Evolutionary conservation across 1,140 invertebrate species (phyloP).

Genomic region (Trichonephila inaurata): DNA sequence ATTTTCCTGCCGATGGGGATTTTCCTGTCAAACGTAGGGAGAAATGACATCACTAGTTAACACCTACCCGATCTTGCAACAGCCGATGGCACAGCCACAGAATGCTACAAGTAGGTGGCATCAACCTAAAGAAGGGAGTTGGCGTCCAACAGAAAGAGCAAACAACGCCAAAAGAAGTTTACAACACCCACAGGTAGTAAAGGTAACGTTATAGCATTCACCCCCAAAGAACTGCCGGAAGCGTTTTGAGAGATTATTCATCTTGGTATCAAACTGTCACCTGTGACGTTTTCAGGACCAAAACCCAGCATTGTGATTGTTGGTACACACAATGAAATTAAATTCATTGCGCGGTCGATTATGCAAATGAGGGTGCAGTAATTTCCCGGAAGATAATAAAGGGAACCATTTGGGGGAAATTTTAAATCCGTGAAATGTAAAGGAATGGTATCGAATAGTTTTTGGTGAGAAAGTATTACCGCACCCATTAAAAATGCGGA

Average conservation of each 20-base stretch:
- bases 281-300: constrained; percentile 5
- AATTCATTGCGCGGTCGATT: background rate
- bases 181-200: background rate
- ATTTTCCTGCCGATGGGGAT: background rate
- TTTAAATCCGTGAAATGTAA: background rate
- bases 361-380: constrained; percentile 28
- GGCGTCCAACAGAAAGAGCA: constrained; percentile 39
- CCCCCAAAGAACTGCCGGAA: constrained; percentile 45
- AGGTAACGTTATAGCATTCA: background rate
- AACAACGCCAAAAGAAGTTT: constrained; percentile 4
- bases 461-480: background rate
- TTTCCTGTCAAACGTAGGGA: background rate
- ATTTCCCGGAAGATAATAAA: background rate
- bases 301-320: constrained; percentile 36
- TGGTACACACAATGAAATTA: background rate
- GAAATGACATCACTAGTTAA: background rate
- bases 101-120: constrained; percentile 25
- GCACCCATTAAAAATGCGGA: constrained; percentile 53
- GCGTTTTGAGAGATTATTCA: background rate
- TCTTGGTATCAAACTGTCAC: constrained; percentile 25
- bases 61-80: constrained; percentile 22
- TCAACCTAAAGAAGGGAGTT: constrained; percentile 51
- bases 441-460: constrained; percentile 1
- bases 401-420: background rate
- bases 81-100: background rate